Percentiles rank a stretch among this genome's conserved stretches.
phyloP scores from a whole-genome alignment of 2,113 vertebrate genomes.

The Macrotis lagotis region DNA sequence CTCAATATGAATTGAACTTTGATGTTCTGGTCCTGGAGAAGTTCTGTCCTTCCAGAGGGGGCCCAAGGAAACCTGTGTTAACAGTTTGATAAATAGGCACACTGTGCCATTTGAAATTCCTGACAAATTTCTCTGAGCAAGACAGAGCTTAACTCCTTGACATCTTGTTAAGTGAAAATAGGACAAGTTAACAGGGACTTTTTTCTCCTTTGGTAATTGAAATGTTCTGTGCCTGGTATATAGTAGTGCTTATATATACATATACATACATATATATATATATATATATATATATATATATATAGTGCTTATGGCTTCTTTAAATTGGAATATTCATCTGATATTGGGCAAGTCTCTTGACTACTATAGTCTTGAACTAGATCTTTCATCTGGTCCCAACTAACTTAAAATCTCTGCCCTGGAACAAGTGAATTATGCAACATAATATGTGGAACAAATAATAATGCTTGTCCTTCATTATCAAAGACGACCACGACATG shows the following conservation, averaged over 20 bases:
- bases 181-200: too few species aligned
- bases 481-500: too few species aligned
- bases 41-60: neutral
- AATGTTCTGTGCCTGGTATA: neutral
- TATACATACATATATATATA: too few species aligned
- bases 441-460: neutral
- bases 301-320: too few species aligned
- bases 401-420: neutral
- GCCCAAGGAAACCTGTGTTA: neutral
- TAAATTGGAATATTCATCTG: neutral
- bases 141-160: neutral
- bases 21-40: neutral
- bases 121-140: neutral
- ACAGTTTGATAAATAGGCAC: neutral
- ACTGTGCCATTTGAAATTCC: neutral
- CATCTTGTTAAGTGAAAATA: too few species aligned
- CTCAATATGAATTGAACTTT: neutral
- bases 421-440: neutral
- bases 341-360: neutral
- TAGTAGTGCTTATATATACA: neutral
- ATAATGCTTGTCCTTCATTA: too few species aligned
- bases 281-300: too few species aligned
- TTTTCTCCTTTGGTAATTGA: neutral
- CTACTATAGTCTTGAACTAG: neutral
- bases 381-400: neutral